These are phyloP conservation scores for Drosophila erecta DNA, from an alignment of 1,140 invertebrate genomes.

Conservation along the genomic window DNA sequence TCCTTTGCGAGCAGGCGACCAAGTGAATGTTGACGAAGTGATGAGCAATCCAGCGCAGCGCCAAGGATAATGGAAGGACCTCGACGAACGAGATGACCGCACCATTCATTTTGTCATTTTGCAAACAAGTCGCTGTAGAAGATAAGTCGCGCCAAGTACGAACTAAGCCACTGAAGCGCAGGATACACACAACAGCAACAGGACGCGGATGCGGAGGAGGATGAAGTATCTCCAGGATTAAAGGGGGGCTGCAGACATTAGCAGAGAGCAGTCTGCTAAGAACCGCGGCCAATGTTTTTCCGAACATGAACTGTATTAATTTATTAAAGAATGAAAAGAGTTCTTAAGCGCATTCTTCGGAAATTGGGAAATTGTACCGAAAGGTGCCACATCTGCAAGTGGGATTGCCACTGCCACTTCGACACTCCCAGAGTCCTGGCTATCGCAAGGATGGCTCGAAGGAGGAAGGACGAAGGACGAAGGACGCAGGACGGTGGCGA, in stretches of 20 bases:
- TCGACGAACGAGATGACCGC: slow-evolving; percentile 52
- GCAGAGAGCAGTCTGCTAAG: background rate
- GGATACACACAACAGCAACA: slow-evolving; percentile 67
- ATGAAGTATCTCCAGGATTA: slow-evolving; percentile 6
- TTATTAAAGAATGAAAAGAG: background rate
- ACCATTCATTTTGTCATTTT: slow-evolving; percentile 80
- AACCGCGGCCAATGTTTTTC: too few relatives aligned
- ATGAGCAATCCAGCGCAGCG: slow-evolving; percentile 28
- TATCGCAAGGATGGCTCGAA: slow-evolving; percentile 57
- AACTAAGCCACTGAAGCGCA: slow-evolving; percentile 75
- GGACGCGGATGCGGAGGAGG: slow-evolving; percentile 3
- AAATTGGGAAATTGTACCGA: background rate
- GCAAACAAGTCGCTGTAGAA: slow-evolving; percentile 77
- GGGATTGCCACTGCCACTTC: slow-evolving; percentile 20
- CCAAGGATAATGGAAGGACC: slow-evolving; percentile 40
- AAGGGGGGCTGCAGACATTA: slow-evolving; percentile 1
- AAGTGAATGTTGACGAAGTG: slow-evolving; percentile 25
- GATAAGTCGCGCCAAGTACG: slow-evolving; percentile 76
- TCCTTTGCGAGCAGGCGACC: background rate
- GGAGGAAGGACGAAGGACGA: slow-evolving; percentile 65
- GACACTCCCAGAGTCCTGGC: slow-evolving; percentile 38
- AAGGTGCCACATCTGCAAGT: slow-evolving; percentile 3
- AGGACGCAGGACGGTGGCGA: slow-evolving; percentile 65
- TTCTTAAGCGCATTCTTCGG: too few relatives aligned
- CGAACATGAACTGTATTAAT: background rate